Base-by-base conservation (phyloP, 2,113 vertebrate species). In the Charadrius vociferus region DNA sequence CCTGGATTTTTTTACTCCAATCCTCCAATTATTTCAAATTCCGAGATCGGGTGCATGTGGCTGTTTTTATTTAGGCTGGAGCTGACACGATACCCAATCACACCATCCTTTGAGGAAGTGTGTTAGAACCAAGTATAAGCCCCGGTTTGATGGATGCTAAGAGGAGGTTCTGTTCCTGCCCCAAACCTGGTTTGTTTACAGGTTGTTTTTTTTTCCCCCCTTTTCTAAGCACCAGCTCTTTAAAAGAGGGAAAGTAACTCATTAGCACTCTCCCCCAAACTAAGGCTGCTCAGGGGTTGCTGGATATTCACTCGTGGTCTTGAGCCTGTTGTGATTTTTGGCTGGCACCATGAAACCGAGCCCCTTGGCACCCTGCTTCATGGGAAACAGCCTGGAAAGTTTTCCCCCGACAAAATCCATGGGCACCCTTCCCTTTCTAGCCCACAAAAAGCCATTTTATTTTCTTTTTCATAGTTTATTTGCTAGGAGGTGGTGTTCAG, bases 1-100 rank as follows among this genome's bases (percentile, higher is more conserved):
- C n/a, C 20, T 10, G 32, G 9, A 10, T 41, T 19, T 27, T 50
- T 66, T 59, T 45, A 17, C 14, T 68, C 15, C 9, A 2, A 2
- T 63, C 56, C 23, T 55, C 0, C n/a, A n/a, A 0, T 19, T 39
- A 12, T 47, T 88, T 63, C 29, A 23, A 12, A 15, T 47, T 22
- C 12, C 5, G 20, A n/a, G 36, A 23, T 10, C 0, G 5, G 11
- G 12, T 50, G 37, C n/a, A 6, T 0, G 2, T 0, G 1, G 43
- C 36, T 68, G 14, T 2, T 84, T 63, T 84, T 49, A 23, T 24
- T 70, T 14, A 49, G 49, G 63, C 63, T 27, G 65, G 55, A 62
- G 27, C 74, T 39, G 61, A 52, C 8, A 3, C 7, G 11, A 24
- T 12, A 30, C 15, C 21, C 13, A 17, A 11, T 78, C 21, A 4